Percentiles rank a stretch among this genome's conserved stretches.
Conservation (phyloP, 2,797 vertebrate species). For the Lithobates pipiens region DNA sequence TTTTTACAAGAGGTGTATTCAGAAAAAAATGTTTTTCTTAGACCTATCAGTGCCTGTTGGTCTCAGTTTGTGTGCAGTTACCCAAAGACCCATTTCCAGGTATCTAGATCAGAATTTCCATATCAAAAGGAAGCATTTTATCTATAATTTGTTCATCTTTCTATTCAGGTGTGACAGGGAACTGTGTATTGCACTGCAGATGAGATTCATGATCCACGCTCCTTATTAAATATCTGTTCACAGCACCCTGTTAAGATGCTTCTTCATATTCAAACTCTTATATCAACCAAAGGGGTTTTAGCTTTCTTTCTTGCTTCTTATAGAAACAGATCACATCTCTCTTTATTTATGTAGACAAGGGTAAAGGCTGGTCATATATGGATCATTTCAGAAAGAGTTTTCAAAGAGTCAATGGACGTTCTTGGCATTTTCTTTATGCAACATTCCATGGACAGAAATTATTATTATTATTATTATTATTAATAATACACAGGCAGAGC, state of each 20-base stretch:
- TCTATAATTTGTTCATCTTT: constrained; percentile 50
- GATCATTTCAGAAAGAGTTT: too few species aligned
- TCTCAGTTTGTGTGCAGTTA: constrained; percentile 8
- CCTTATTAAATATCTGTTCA: constrained; percentile 9
- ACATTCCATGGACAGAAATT: too few species aligned
- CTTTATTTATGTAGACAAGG: not conserved
- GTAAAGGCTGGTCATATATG: not conserved
- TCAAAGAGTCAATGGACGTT: too few species aligned
- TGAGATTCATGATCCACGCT: constrained; percentile 33
- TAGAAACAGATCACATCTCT: not conserved
- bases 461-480: too few species aligned
- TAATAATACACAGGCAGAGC: too few species aligned
- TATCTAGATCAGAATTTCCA: constrained; percentile 56
- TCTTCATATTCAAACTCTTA: not conserved
- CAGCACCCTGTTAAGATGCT: constrained; percentile 2
- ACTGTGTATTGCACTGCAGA: not conserved
- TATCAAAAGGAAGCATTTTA: constrained; percentile 46
- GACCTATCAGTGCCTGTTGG: not conserved
- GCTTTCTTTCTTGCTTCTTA: not conserved
- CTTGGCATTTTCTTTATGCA: too few species aligned
- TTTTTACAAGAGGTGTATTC: not conserved
- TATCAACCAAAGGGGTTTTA: not conserved
- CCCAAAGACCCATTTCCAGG: constrained; percentile 22
- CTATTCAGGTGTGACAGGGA: not conserved
- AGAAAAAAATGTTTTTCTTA: constrained; percentile 11